These are phyloP conservation scores for Tachuris rubrigastra DNA, from an alignment of 2,113 vertebrate genomes.

Conservation along the genomic window DNA sequence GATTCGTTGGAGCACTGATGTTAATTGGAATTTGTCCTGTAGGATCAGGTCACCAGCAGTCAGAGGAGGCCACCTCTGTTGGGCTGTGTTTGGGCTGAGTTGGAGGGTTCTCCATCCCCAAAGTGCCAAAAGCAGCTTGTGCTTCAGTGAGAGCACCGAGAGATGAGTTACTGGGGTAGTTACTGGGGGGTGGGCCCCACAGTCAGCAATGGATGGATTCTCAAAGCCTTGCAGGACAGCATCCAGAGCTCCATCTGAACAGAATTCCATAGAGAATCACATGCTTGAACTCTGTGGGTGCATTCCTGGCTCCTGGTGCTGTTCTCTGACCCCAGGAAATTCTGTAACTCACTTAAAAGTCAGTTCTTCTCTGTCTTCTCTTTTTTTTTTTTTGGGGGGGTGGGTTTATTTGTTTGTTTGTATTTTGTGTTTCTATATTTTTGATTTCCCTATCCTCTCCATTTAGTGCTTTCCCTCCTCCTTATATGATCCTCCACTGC, in stretches of 20 bases:
- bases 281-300: background rate
- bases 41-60: fast-evolving
- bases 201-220: background rate
- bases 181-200: background rate
- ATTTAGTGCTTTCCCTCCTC: background rate
- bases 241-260: background rate
- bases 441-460: background rate
- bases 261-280: background rate
- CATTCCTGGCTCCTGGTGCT: background rate
- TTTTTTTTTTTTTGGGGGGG: background rate
- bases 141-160: background rate
- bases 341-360: background rate
- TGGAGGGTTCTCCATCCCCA: background rate
- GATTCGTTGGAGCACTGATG: background rate
- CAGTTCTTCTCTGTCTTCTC: background rate
- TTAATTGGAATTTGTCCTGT: background rate
- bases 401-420: background rate
- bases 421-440: background rate
- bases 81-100: background rate
- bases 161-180: background rate
- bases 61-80: background rate
- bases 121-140: background rate
- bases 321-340: background rate
- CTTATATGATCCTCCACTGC: background rate
- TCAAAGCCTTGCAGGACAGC: background rate